These are phyloP conservation scores for Pluvianellus socialis DNA, from an alignment of 2,113 vertebrate species.

Conservation along the genomic window DNA sequence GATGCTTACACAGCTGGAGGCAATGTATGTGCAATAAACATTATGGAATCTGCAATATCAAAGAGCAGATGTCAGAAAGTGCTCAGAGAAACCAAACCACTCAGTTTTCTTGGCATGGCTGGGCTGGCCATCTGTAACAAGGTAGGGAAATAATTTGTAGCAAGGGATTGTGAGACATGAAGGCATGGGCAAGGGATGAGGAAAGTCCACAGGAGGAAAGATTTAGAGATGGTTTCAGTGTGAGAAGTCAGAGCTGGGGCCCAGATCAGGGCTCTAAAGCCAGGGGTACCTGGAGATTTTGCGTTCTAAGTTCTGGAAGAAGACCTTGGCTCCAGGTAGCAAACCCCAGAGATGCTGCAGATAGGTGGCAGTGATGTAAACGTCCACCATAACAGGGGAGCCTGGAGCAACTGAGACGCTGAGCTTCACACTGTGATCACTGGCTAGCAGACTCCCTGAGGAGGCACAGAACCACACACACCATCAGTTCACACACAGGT, in stretches of 20 bases:
- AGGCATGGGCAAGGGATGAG: background rate
- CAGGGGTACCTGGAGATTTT: conserved; percentile 68
- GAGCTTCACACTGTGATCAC: conserved; percentile 70
- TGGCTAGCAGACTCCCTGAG: conserved; percentile 27
- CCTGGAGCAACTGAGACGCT: conserved; percentile 49
- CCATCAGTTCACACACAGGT: background rate
- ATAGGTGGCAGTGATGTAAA: conserved; percentile 76
- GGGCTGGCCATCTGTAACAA: background rate
- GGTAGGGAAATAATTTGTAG: background rate
- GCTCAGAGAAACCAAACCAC: background rate
- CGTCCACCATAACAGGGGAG: conserved; percentile 43
- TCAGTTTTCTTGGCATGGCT: background rate
- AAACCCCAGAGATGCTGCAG: conserved; percentile 75
- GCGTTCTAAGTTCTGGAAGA: conserved; percentile 79
- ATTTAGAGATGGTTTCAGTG: background rate
- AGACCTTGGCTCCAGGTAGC: conserved; percentile 79
- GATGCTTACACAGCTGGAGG: conserved; percentile 69
- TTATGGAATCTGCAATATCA: conserved; percentile 57
- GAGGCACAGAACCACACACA: background rate
- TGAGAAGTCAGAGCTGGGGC: background rate
- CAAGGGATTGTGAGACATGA: background rate
- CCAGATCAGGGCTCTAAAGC: background rate
- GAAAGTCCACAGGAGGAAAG: background rate
- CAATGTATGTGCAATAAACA: conserved; percentile 74
- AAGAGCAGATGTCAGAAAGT: background rate